Conservation (phyloP, 2,797 vertebrate genomes). For the Hozukius guyotensis region DNA sequence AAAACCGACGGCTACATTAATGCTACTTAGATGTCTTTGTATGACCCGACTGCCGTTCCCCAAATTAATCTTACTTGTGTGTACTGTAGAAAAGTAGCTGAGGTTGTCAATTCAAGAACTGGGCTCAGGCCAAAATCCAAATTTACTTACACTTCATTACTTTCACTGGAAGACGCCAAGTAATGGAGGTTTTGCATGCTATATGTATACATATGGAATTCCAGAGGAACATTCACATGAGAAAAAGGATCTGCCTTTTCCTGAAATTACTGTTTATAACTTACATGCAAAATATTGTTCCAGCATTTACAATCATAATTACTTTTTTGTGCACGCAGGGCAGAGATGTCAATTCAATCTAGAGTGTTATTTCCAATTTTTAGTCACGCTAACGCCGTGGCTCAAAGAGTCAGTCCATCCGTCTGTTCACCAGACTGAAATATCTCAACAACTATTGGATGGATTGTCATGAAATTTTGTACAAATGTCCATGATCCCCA, state of each 20-base stretch:
- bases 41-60: not conserved
- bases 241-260: not conserved
- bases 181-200: not conserved
- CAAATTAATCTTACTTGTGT: constrained; percentile 15
- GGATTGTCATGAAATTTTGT: not conserved
- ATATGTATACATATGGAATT: not conserved
- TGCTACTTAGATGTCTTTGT: not conserved
- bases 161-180: constrained; percentile 9
- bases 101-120: constrained; percentile 9
- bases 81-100: constrained; percentile 14
- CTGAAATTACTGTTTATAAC: not conserved
- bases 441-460: not conserved
- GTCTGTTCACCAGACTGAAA: not conserved
- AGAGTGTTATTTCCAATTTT: not conserved
- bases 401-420: not conserved
- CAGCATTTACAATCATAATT: not conserved
- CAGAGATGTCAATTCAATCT: not conserved
- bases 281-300: not conserved
- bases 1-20: constrained; percentile 2
- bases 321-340: not conserved
- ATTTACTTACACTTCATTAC: not conserved
- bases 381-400: not conserved
- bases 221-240: not conserved
- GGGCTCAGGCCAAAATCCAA: constrained; percentile 7
- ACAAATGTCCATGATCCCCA: not conserved